These are phyloP conservation scores for Neosilurus mollespiculum DNA, from an alignment of 2,797 vertebrate genomes.

Conservation along the genomic window DNA sequence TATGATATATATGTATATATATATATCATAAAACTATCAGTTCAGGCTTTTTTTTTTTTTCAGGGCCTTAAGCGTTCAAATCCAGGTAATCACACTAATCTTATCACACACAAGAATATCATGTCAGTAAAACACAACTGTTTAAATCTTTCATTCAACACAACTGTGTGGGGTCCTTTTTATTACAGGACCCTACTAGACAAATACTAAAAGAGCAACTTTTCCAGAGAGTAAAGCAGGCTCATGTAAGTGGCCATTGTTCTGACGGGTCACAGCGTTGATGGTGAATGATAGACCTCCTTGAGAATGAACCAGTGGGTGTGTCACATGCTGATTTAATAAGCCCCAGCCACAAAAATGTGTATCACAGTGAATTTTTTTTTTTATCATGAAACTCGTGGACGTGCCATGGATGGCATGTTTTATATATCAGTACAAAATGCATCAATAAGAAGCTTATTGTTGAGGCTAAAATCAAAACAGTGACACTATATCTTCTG, in stretches of 20 bases:
- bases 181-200: not conserved
- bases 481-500: not conserved
- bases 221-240: accelerated
- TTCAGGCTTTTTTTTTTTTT: no score
- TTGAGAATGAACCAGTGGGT: not conserved
- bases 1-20: no score
- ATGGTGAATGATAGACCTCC: not conserved
- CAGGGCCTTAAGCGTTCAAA: no score
- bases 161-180: not conserved
- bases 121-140: no score
- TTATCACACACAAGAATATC: no score
- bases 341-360: not conserved
- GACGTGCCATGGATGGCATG: not conserved
- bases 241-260: not conserved
- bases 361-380: not conserved
- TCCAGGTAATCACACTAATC: no score
- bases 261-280: not conserved
- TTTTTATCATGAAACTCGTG: not conserved
- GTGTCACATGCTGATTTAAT: not conserved
- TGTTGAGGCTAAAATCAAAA: not conserved
- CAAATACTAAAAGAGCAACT: constrained; percentile 35
- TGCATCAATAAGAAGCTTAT: not conserved
- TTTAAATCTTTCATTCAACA: not conserved
- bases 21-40: no score
- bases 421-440: not conserved